A percentile compares a stretch with the other conserved stretches of the same genome.
Evolutionary conservation across 2,113 vertebrate species (phyloP).

Genomic region (Petrocephalus zakoni): DNA sequence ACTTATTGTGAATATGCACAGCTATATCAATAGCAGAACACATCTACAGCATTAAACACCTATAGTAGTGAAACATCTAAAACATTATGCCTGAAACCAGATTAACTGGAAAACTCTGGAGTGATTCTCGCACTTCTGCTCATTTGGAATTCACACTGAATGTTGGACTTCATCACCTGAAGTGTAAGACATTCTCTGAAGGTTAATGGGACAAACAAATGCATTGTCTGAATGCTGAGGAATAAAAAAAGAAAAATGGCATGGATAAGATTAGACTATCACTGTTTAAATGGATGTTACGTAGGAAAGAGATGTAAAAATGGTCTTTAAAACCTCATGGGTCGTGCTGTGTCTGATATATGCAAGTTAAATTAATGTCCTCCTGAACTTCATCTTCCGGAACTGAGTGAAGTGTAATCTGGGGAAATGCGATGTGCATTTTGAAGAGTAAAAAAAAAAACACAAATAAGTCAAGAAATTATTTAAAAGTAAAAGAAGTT

Average conservation of each 20-base stretch:
- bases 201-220: background rate
- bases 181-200: background rate
- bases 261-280: background rate
- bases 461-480: background rate
- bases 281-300: background rate
- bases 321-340: background rate
- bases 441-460: background rate
- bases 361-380: background rate
- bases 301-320: background rate
- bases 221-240: background rate
- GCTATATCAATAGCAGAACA: background rate
- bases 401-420: background rate
- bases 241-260: background rate
- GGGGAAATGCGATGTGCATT: background rate
- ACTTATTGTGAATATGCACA: background rate
- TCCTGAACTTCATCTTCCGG: background rate
- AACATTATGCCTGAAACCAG: background rate
- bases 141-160: background rate
- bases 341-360: background rate
- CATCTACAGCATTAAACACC: background rate
- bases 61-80: background rate
- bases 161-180: background rate
- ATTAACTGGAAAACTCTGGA: background rate
- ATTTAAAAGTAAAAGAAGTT: background rate
- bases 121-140: background rate